Evolutionary conservation across 1,140 invertebrate species (phyloP).

Genomic region (Zaprionus ornatus): DNA sequence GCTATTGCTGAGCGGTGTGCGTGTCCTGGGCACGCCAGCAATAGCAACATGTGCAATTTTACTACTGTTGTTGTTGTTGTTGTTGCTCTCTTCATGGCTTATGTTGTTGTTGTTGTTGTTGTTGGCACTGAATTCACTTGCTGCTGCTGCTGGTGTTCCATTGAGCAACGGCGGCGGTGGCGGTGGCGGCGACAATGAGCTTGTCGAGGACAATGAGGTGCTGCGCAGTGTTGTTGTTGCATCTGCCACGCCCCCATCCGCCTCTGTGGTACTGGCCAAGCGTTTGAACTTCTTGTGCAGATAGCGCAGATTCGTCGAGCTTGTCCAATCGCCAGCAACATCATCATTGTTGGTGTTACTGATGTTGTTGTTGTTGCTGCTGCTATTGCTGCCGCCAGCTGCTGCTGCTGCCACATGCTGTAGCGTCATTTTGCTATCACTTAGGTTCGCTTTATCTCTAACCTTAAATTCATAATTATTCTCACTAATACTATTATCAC

Average conservation of each 20-base stretch:
- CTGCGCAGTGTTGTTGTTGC: conserved; percentile 68
- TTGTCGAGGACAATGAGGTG: conserved; percentile 79
- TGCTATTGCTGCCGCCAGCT: conserved; percentile 57
- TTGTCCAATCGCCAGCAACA: conserved; percentile 52
- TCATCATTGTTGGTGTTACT: conserved; percentile 58
- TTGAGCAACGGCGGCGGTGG: conserved; percentile 26
- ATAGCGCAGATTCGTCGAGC: conserved; percentile 90
- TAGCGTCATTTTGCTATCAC: conserved; percentile 82
- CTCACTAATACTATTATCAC: conserved; percentile 83
- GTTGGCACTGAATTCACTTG: conserved; percentile 67
- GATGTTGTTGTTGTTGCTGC: conserved; percentile 62
- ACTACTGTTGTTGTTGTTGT: conserved; percentile 64
- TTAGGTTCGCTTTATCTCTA: conserved; percentile 74
- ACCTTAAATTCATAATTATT: conserved; percentile 79
- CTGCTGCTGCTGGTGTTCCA: conserved; percentile 11
- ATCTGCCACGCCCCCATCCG: conserved; percentile 61
- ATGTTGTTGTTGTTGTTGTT: conserved; percentile 70
- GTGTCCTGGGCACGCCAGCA: conserved; percentile 48
- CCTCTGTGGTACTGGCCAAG: conserved; percentile 88
- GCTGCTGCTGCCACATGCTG: conserved; percentile 73
- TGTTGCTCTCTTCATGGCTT: conserved; percentile 56
- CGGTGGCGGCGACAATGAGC: conserved; percentile 66
- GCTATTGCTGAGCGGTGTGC: conserved; percentile 56
- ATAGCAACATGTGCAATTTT: conserved; percentile 7
- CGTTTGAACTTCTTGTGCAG: conserved; percentile 96